A percentile compares a stretch with the other conserved stretches of the same genome.
These are phyloP conservation scores for Moxostoma hubbsi DNA, from an alignment of 2,797 vertebrate genomes.

Conservation along the genomic window DNA sequence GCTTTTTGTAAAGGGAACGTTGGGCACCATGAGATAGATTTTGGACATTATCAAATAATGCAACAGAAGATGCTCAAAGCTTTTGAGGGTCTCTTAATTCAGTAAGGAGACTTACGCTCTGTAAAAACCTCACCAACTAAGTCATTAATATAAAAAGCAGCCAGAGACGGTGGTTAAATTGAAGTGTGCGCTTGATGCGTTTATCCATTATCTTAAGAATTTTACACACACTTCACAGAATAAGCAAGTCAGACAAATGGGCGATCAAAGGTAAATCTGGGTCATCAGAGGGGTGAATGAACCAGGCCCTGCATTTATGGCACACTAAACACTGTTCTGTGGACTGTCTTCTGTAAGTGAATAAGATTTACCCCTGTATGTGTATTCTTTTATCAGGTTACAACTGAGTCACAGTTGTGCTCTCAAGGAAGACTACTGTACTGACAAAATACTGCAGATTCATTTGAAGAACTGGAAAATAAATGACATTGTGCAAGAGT, in stretches of 20 bases:
- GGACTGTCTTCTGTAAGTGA: slow-evolving; percentile 23
- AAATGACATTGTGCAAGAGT: slow-evolving; percentile 7
- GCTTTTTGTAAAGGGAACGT: too few species aligned
- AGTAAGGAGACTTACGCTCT: not conserved
- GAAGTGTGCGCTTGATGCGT: not conserved
- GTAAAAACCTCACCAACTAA: not conserved
- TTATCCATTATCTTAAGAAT: not conserved
- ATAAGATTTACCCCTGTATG: not conserved
- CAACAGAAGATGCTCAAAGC: not conserved
- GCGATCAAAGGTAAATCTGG: slow-evolving; percentile 41
- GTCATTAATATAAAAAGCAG: not conserved
- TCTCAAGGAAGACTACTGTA: not conserved
- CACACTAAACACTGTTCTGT: not conserved
- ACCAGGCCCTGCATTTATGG: not conserved
- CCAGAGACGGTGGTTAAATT: not conserved
- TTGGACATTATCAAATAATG: not conserved
- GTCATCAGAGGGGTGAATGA: slow-evolving; percentile 42
- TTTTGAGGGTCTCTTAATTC: not conserved
- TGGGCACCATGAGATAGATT: too few species aligned
- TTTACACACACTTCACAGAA: slow-evolving; percentile 49
- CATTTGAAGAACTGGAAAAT: not conserved
- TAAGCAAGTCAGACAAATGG: slow-evolving; percentile 9
- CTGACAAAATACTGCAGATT: not conserved
- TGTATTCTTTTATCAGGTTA: not conserved
- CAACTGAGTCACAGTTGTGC: not conserved